These are phyloP conservation scores for Dallia pectoralis DNA, from an alignment of 2,797 vertebrate species.

Conservation along the genomic window DNA sequence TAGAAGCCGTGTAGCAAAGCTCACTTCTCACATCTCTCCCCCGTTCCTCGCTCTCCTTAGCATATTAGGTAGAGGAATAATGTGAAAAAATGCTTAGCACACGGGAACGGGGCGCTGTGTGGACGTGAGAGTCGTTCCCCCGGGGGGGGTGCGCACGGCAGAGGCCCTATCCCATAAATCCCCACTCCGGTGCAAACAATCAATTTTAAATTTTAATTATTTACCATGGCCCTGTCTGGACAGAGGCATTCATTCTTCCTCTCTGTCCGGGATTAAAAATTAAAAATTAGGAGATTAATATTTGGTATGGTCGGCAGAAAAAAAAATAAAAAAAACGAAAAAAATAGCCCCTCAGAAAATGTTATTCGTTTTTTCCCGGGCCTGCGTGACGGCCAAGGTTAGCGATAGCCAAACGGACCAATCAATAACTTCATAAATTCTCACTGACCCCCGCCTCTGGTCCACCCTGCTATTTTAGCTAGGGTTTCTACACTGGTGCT, in stretches of 20 bases:
- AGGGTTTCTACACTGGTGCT: constrained; percentile 56
- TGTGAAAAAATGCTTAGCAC: constrained; percentile 92
- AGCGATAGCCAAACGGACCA: constrained; percentile 65
- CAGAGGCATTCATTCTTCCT: constrained; percentile 81
- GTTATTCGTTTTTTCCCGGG: constrained; percentile 61
- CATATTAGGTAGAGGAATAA: constrained; percentile 90
- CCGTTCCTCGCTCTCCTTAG: constrained; percentile 71
- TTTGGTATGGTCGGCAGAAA: constrained; percentile 68
- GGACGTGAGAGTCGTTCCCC: constrained; percentile 79
- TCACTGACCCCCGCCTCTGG: constrained; percentile 50
- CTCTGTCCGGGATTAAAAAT: constrained; percentile 83
- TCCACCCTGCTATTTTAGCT: constrained; percentile 56
- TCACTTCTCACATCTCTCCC: constrained; percentile 42
- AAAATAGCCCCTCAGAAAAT: constrained; percentile 46
- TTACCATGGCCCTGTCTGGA: constrained; percentile 81
- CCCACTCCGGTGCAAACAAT: constrained; percentile 86
- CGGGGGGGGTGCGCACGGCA: constrained; percentile 67
- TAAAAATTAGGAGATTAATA: constrained; percentile 84
- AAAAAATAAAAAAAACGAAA: constrained; percentile 53
- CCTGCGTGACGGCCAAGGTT: constrained; percentile 61
- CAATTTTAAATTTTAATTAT: constrained; percentile 96
- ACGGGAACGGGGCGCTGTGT: constrained; percentile 78
- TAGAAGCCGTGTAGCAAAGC: constrained; percentile 71
- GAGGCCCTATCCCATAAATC: constrained; percentile 87
- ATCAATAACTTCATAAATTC: constrained; percentile 81